phyloP scores from a whole-genome alignment of 1,140 invertebrate genomes.

The Elymnias hypermnestra region DNA sequence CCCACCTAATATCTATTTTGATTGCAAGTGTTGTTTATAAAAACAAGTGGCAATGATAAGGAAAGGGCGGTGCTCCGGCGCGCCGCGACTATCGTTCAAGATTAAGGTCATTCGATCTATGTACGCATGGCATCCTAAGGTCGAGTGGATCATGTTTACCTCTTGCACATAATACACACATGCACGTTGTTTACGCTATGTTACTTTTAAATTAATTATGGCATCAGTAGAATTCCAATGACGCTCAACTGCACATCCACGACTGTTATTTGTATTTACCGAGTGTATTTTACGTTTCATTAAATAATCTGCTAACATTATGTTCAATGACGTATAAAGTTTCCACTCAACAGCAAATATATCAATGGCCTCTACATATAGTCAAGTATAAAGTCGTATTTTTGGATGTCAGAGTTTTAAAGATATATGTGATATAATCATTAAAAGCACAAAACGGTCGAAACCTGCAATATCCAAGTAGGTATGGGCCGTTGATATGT shows the following conservation, averaged over 20 bases:
- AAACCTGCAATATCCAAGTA: no score
- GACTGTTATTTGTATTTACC: not conserved
- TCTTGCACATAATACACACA: constrained; percentile 10
- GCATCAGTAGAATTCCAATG: constrained; percentile 5
- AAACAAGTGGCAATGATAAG: constrained; percentile 16
- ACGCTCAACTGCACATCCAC: not conserved
- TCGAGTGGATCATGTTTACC: constrained; percentile 26
- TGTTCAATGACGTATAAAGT: no score
- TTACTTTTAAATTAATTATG: constrained; percentile 9
- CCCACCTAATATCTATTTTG: not conserved
- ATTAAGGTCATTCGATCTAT: constrained; percentile 58
- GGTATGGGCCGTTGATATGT: no score
- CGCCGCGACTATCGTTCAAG: constrained; percentile 57
- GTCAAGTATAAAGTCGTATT: no score
- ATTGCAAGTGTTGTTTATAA: constrained; percentile 5
- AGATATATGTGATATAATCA: no score
- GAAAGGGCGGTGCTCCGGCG: constrained; percentile 46
- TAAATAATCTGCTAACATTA: not conserved
- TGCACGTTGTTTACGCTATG: constrained; percentile 15
- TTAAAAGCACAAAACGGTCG: no score
- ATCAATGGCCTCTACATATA: no score
- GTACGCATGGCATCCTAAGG: constrained; percentile 24
- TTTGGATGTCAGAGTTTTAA: not conserved
- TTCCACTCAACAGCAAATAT: no score
- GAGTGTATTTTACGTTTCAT: not conserved